Evolutionary conservation across 2,888 invertebrate species (phyloP).

Genomic region (Mycogona germanica): DNA sequence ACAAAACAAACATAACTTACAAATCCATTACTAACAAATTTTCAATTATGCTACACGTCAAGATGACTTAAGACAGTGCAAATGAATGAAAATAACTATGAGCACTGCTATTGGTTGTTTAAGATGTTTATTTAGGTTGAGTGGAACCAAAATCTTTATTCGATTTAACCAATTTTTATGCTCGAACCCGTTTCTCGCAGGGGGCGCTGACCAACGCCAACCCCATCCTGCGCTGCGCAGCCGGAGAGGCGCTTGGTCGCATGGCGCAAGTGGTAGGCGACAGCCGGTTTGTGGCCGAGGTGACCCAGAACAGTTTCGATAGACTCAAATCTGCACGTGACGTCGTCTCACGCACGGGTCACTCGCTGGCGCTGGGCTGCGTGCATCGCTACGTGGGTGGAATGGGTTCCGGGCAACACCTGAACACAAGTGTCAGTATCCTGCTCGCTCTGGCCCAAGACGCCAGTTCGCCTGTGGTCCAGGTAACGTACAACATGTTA

Average conservation of each 20-base stretch:
- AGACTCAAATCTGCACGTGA: constrained; percentile 68
- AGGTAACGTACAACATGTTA: too few relatives aligned
- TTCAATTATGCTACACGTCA: constrained; percentile 15
- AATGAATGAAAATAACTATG: not conserved
- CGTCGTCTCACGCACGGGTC: constrained; percentile 68
- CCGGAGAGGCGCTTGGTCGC: constrained; percentile 88
- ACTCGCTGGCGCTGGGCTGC: constrained; percentile 88
- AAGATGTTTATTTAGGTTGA: not conserved
- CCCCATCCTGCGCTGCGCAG: constrained; percentile 69
- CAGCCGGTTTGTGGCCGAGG: constrained; percentile 72
- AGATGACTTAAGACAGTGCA: not conserved
- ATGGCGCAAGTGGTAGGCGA: constrained; percentile 82
- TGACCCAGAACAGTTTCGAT: constrained; percentile 81
- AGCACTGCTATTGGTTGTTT: not conserved
- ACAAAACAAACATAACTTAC: too few relatives aligned
- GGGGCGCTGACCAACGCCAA: constrained; percentile 38
- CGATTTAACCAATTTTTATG: constrained; percentile 1
- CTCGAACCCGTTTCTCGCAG: constrained; percentile 32
- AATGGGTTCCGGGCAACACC: constrained; percentile 87
- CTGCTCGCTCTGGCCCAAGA: constrained; percentile 89
- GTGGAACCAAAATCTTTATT: not conserved
- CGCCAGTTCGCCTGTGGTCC: constrained; percentile 82
- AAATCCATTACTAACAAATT: too few relatives aligned
- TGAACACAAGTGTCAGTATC: constrained; percentile 88
- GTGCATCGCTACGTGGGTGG: constrained; percentile 92